phyloP scores from a whole-genome alignment of 2,113 vertebrate genomes.

The Pseudorhombus dupliciocellatus region DNA sequence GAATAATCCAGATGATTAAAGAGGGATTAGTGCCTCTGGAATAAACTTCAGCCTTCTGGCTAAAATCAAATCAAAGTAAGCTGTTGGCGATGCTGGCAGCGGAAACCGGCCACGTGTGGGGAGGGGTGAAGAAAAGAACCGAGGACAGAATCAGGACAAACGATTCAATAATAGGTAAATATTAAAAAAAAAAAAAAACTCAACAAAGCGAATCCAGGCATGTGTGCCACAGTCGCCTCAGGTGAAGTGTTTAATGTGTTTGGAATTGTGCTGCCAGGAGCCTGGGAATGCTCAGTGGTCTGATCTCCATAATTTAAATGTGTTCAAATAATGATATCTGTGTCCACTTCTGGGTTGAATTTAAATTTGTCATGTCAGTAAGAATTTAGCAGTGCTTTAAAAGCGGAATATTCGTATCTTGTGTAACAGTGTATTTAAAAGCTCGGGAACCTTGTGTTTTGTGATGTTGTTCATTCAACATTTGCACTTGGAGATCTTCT shows the following conservation, averaged over 20 bases:
- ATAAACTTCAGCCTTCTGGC: neutral
- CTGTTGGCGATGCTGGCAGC: too few species aligned
- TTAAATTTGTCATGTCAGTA: neutral
- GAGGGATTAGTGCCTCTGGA: too few species aligned
- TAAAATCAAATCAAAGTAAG: neutral
- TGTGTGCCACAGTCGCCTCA: too few species aligned
- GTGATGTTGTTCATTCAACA: too few species aligned
- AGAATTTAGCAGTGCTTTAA: neutral
- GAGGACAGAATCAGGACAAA: neutral
- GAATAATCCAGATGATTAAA: neutral
- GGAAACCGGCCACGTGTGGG: too few species aligned
- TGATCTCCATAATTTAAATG: neutral
- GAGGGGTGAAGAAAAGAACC: too few species aligned
- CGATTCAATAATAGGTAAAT: too few species aligned
- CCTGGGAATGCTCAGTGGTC: neutral
- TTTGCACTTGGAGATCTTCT: too few species aligned
- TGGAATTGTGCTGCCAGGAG: neutral
- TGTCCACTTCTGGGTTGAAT: neutral
- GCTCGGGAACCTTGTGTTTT: neutral
- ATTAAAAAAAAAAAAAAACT: neutral
- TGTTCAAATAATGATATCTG: neutral
- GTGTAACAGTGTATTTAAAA: neutral
- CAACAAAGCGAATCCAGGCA: neutral
- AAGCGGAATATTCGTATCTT: conserved; percentile 7
- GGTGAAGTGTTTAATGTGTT: neutral